These are phyloP conservation scores for Rhopalosiphum padi DNA, from an alignment of 1,140 invertebrate genomes.

Conservation along the genomic window DNA sequence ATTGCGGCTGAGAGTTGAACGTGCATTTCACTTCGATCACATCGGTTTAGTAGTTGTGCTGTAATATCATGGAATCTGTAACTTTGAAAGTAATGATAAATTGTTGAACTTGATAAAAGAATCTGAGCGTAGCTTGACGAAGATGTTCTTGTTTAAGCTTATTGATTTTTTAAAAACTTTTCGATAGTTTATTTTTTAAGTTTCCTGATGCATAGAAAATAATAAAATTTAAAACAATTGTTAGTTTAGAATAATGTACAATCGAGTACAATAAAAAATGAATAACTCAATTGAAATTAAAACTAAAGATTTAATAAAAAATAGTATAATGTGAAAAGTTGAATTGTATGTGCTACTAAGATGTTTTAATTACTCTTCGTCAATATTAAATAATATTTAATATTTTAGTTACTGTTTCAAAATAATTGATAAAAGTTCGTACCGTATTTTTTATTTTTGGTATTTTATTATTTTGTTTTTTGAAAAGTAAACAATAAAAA, in stretches of 20 bases:
- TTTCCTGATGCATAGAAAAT: neutral
- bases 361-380: neutral
- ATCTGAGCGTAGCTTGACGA: neutral
- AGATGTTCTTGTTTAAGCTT: neutral
- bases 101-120: neutral
- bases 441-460: neutral
- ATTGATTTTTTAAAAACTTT: neutral
- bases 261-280: neutral
- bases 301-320: neutral
- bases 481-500: neutral
- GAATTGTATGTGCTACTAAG: neutral
- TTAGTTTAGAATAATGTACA: neutral
- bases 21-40: neutral
- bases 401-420: neutral
- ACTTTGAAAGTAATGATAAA: neutral
- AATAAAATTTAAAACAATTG: neutral
- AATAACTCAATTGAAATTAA: neutral
- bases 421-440: neutral
- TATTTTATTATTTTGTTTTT: conserved; percentile 16
- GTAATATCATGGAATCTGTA: neutral
- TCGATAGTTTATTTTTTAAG: neutral
- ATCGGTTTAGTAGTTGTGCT: neutral
- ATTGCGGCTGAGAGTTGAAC: neutral
- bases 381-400: neutral
- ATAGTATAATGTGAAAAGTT: neutral